Evolutionary conservation across 1,140 invertebrate species (phyloP).

Genomic region (Chymomyza costata): DNA sequence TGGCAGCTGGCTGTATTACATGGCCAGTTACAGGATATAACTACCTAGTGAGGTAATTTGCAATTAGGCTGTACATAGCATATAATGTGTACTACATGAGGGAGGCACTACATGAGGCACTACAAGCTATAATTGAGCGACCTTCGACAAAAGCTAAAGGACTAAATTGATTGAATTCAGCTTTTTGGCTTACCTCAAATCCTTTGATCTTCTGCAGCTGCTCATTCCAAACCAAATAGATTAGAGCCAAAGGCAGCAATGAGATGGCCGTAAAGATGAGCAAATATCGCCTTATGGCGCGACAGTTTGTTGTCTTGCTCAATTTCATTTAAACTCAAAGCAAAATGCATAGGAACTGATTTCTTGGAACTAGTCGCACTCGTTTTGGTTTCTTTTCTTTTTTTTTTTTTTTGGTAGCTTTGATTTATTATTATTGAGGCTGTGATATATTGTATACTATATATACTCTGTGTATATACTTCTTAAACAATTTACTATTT

Average conservation of each 20-base stretch:
- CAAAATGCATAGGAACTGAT: conserved; percentile 62
- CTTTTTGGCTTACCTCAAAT: conserved; percentile 61
- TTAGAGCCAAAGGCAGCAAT: conserved; percentile 63
- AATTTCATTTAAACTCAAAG: conserved; percentile 71
- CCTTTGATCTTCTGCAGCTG: conserved; percentile 74
- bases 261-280: conserved; percentile 71
- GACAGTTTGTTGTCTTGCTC: conserved; percentile 67
- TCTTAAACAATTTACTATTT: too few species aligned
- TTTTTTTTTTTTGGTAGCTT: conserved; percentile 12
- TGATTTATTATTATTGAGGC: too few species aligned
- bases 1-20: not conserved
- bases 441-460: too few species aligned
- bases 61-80: not conserved
- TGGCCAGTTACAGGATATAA: too few species aligned
- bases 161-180: not conserved
- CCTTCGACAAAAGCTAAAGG: not conserved
- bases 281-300: conserved; percentile 73
- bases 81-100: not conserved
- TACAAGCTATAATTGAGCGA: too few species aligned
- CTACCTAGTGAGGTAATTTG: too few species aligned
- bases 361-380: conserved; percentile 22
- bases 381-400: conserved; percentile 11
- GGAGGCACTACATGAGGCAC: not conserved
- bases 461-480: too few species aligned
- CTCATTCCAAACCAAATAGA: conserved; percentile 72